phyloP scores from a whole-genome alignment of 2,113 vertebrate species.

The Menidia beryllina region DNA sequence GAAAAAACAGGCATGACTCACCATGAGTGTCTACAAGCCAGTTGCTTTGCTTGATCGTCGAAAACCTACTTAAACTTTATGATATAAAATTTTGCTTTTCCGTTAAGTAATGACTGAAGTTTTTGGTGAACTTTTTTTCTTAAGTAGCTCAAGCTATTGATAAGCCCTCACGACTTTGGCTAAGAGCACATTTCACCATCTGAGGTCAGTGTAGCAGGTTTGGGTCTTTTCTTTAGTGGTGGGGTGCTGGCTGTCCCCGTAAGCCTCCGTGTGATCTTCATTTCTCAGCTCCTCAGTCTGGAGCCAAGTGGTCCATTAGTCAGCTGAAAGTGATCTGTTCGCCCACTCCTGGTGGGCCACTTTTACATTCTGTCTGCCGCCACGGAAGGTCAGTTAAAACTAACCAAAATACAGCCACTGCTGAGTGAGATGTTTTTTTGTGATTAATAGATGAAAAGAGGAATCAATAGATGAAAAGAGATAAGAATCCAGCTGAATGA shows the following conservation, averaged over 20 bases:
- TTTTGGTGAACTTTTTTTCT: too few relatives aligned
- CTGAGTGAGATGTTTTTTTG: background rate
- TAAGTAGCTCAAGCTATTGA: too few relatives aligned
- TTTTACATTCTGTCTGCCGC: constrained; percentile 13
- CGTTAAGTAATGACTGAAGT: too few relatives aligned
- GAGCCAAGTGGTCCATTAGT: constrained; percentile 49
- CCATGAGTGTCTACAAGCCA: too few relatives aligned
- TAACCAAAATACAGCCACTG: background rate
- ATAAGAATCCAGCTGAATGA: background rate
- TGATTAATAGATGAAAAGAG: background rate
- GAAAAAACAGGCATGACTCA: too few relatives aligned
- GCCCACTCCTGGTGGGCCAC: constrained; percentile 6
- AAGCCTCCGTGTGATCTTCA: constrained; percentile 10
- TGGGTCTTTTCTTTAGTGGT: background rate
- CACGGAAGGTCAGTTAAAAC: background rate
- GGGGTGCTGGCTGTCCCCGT: background rate
- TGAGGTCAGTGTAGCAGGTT: background rate
- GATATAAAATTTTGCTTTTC: too few relatives aligned
- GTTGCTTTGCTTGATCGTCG: too few relatives aligned
- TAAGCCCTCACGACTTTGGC: constrained; percentile 7
- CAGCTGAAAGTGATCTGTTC: constrained; percentile 29
- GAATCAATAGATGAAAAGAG: background rate
- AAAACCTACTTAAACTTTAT: too few relatives aligned
- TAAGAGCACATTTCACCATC: constrained; percentile 5
- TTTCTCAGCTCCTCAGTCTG: constrained; percentile 18